Conservation (phyloP, 2,797 vertebrate genomes). For the Alfaro cultratus region DNA sequence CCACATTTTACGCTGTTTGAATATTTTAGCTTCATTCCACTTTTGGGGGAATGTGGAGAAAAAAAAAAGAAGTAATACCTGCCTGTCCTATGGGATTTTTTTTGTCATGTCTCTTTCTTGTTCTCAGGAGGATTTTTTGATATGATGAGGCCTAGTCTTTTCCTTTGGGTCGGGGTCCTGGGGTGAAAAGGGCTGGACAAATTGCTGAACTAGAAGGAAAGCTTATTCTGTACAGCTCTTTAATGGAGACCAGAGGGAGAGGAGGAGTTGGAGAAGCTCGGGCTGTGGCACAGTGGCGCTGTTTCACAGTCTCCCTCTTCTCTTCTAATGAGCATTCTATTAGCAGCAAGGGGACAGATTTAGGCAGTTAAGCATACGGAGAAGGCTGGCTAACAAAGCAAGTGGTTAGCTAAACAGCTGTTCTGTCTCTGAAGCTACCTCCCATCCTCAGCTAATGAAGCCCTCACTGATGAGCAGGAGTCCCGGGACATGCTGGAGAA, state of each 20-base stretch:
- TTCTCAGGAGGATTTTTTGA: slow-evolving; percentile 35
- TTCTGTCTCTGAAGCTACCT: slow-evolving; percentile 78
- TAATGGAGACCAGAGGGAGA: slow-evolving; percentile 79
- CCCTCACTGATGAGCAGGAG: slow-evolving; percentile 77
- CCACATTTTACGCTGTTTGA: slow-evolving; percentile 66
- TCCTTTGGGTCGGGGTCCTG: slow-evolving; percentile 40
- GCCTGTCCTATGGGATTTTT: slow-evolving; percentile 45
- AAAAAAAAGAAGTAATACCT: slow-evolving; percentile 12
- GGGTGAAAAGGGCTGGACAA: slow-evolving; percentile 52
- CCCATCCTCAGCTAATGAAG: slow-evolving; percentile 84
- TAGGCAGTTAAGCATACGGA: slow-evolving; percentile 82
- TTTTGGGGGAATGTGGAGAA: slow-evolving; percentile 28
- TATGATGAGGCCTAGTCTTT: slow-evolving; percentile 20
- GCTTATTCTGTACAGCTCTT: slow-evolving; percentile 48
- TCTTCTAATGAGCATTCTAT: slow-evolving; percentile 84
- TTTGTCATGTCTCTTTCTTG: slow-evolving; percentile 27
- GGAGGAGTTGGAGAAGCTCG: slow-evolving; percentile 45
- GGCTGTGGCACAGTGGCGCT: slow-evolving; percentile 60
- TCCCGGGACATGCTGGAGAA: slow-evolving; percentile 73
- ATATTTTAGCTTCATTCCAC: slow-evolving; percentile 63
- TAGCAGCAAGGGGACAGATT: slow-evolving; percentile 81
- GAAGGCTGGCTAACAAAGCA: slow-evolving; percentile 84
- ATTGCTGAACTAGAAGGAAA: slow-evolving; percentile 55
- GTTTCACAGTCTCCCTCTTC: slow-evolving; percentile 71
- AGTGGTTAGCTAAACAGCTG: slow-evolving; percentile 87